phyloP scores from a whole-genome alignment of 2,888 invertebrate species.

The Lithophane leautieri region DNA sequence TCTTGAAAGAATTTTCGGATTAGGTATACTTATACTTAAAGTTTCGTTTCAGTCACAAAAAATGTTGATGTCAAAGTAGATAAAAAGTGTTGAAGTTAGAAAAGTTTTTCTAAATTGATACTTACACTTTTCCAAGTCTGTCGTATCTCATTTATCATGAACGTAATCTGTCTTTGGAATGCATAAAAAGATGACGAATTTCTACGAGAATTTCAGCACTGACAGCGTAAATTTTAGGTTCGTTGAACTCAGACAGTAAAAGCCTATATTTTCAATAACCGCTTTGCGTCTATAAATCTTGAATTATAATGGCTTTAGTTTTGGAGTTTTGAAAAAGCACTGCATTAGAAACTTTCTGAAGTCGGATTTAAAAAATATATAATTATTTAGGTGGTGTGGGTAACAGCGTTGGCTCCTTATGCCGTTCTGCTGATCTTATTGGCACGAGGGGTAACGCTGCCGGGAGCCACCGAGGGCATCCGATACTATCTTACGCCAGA shows the following conservation, averaged over 20 bases:
- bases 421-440: slow-evolving; percentile 96
- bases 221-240: background rate
- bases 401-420: slow-evolving; percentile 98
- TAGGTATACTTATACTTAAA: background rate
- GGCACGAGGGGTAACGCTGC: slow-evolving; percentile 95
- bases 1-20: background rate
- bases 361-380: background rate
- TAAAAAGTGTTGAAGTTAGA: slow-evolving; percentile 32
- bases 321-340: background rate
- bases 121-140: slow-evolving; percentile 36
- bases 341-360: background rate
- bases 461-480: slow-evolving; percentile 96
- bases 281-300: background rate
- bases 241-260: background rate
- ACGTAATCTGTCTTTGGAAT: slow-evolving; percentile 41
- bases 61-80: slow-evolving; percentile 9
- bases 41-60: slow-evolving; percentile 8
- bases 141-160: slow-evolving; percentile 46
- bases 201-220: background rate
- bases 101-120: slow-evolving; percentile 36
- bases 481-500: slow-evolving; percentile 96
- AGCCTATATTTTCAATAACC: background rate
- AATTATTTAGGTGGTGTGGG: slow-evolving; percentile 95
- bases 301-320: background rate
- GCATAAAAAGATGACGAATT: slow-evolving; percentile 16